Evolutionary conservation across 2,113 vertebrate genomes (phyloP).

Genomic region (Gallinago jamesoni): DNA sequence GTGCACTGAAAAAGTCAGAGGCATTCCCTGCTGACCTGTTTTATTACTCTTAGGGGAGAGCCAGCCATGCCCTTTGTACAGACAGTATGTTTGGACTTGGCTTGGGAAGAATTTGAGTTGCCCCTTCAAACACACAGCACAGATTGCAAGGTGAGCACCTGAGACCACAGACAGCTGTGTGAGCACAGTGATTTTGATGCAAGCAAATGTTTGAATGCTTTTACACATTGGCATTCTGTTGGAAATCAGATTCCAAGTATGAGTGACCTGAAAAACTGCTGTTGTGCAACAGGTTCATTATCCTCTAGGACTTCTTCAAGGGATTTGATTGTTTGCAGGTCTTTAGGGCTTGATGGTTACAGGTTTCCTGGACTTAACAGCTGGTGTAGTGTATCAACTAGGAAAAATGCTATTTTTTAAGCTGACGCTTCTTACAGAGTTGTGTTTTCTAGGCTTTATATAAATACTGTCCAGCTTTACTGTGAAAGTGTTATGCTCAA

Average conservation of each 20-base stretch:
- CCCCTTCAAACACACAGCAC: background rate
- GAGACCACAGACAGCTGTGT: background rate
- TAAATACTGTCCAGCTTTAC: background rate
- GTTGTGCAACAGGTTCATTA: background rate
- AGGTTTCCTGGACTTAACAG: background rate
- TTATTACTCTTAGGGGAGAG: background rate
- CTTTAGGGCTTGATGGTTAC: background rate
- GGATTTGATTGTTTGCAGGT: background rate
- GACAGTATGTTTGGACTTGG: background rate
- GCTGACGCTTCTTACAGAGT: background rate
- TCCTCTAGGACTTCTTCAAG: background rate
- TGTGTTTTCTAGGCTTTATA: background rate
- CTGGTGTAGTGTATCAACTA: background rate
- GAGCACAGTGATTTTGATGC: background rate
- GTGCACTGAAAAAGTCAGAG: background rate
- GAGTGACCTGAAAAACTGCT: background rate
- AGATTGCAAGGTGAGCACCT: background rate
- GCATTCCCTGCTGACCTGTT: background rate
- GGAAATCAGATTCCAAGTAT: background rate
- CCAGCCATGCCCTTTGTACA: background rate
- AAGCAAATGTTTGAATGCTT: background rate
- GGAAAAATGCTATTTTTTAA: background rate
- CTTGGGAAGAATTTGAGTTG: background rate
- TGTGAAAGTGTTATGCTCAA: background rate
- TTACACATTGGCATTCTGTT: background rate